phyloP scores from a whole-genome alignment of 1,140 invertebrate species.

The Oncopodura yosiiana region DNA sequence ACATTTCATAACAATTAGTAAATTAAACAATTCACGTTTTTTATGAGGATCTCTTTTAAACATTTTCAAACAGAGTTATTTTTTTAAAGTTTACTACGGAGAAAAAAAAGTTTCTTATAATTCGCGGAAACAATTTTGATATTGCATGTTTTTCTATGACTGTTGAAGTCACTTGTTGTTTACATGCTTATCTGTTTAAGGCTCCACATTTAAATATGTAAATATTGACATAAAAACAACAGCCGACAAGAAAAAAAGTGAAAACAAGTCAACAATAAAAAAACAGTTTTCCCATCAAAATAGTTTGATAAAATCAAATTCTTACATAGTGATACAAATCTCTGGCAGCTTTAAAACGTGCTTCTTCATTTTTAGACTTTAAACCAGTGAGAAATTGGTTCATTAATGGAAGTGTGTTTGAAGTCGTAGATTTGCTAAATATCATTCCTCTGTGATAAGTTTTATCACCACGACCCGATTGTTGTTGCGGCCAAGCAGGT shows the following conservation, averaged over 20 bases:
- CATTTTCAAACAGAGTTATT: too few relatives aligned
- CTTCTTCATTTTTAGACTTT: constrained; percentile 78
- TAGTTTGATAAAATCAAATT: neutral
- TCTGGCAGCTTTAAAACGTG: constrained; percentile 68
- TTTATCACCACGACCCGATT: too few relatives aligned
- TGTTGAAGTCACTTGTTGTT: too few relatives aligned
- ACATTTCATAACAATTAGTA: neutral
- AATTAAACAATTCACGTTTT: too few relatives aligned
- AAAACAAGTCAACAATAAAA: neutral
- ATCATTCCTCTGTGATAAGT: neutral
- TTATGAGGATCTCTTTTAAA: too few relatives aligned
- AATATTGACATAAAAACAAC: neutral
- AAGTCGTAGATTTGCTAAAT: neutral
- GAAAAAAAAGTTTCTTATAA: too few relatives aligned
- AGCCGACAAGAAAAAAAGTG: neutral
- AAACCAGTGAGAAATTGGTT: constrained; percentile 73
- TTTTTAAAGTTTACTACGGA: too few relatives aligned
- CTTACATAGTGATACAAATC: constrained; percentile 78
- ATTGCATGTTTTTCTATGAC: too few relatives aligned
- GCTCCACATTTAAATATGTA: too few relatives aligned
- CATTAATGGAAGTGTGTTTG: constrained; percentile 48
- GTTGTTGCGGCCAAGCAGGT: too few relatives aligned
- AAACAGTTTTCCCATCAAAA: neutral
- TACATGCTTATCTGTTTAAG: too few relatives aligned
- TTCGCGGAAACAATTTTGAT: too few relatives aligned